Base-by-base conservation (phyloP, 2,888 invertebrate species). In the Hypolimnas misippus region DNA sequence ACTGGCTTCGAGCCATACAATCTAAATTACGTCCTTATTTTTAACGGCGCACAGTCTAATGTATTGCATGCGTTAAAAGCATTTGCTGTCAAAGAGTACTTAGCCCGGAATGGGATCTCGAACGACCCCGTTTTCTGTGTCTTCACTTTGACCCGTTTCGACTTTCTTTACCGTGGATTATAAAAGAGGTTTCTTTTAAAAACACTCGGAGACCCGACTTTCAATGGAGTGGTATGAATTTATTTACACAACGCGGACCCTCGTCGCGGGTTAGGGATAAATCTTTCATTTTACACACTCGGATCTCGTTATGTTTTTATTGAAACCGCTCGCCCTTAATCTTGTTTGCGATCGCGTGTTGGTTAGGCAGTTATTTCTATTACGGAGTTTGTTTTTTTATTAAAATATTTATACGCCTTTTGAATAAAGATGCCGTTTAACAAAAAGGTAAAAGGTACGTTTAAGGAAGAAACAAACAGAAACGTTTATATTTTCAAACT, bases 151-250 rank as follows among this genome's bases (percentile, higher is more conserved):
- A 74, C 69, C 73, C 72, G 75, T 65, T 78, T 78, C 76, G 67
- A 73, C 72, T 74, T 73, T 74, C 74, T 74, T 69, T 75, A 76
- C 68, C 69, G 67, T 33, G 50, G 77, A 79, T 83, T 82, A 79
- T 78, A 76, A 78, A 82, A 80, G 74, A 78, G 78, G 76, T 80
- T 82, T 78, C 77, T 78, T 83, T 82, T 79, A 78, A 83, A 85
- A 87, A 86, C 78, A 84, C 79, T 81, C 77, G 73, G 75, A 78
- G 78, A 76, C 79, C 69, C 75, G 78, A 80, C 82, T 84, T 86
- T 86, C 86, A 87, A 84, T 86, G 74, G 78, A 80, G 75, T 77
- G 76, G 77, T 80, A 82, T 83, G 84, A 86, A 87, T 87, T 80
- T 85, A 86, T 87, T 84, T 84, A 85, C 81, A 59, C 51, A 35